A percentile compares a stretch with the other conserved stretches of the same genome.
Evolutionary conservation across 2,888 invertebrate species (phyloP).

Genomic region (Anarsia innoxiella): DNA sequence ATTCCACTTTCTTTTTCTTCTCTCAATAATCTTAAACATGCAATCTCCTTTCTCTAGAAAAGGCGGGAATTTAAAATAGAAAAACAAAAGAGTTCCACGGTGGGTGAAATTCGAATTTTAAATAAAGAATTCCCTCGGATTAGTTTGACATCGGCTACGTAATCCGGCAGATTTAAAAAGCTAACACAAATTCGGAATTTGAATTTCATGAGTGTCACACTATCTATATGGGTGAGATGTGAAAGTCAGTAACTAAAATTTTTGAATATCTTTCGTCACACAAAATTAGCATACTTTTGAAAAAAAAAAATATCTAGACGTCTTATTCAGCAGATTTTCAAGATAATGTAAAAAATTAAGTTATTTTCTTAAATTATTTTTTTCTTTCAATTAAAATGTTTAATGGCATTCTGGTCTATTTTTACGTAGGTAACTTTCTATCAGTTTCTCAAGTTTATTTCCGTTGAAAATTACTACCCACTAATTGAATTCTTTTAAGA

Average conservation of each 20-base stretch:
- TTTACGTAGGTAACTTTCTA: background rate
- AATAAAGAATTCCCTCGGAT: background rate
- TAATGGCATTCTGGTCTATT: background rate
- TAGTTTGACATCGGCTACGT: slow-evolving; percentile 16
- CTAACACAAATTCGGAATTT: slow-evolving; percentile 20
- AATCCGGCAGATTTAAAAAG: slow-evolving; percentile 20
- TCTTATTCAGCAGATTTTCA: too few species aligned
- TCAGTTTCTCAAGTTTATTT: too few species aligned
- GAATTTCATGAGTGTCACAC: slow-evolving; percentile 21
- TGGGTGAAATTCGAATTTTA: slow-evolving; percentile 1
- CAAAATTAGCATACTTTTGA: too few species aligned
- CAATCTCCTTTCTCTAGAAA: too few species aligned
- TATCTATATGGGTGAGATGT: background rate
- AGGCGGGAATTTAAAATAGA: background rate
- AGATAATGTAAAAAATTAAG: background rate
- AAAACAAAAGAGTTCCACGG: background rate
- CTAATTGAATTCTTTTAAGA: background rate
- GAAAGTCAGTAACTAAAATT: background rate
- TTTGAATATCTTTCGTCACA: too few species aligned
- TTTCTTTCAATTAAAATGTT: background rate
- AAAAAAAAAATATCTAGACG: background rate
- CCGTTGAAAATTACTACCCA: too few species aligned
- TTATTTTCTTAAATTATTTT: background rate
- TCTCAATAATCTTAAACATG: too few species aligned
- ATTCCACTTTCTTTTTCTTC: too few species aligned